Conservation (phyloP, 2,113 vertebrate genomes). For the Heptranchias perlo region DNA sequence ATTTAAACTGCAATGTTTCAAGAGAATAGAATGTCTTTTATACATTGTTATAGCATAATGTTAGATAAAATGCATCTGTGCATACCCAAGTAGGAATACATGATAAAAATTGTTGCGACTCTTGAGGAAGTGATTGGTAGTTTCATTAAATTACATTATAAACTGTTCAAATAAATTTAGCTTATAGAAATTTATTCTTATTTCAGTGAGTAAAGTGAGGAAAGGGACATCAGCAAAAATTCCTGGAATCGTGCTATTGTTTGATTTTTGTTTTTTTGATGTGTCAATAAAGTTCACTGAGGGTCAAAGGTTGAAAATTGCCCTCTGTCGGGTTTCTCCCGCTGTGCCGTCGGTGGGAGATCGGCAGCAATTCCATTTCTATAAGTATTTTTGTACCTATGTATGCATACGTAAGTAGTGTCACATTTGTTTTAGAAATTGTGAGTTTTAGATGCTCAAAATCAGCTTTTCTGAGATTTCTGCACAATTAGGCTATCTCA, state of each 20-base stretch:
- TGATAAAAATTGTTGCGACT: background rate
- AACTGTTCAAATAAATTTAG: background rate
- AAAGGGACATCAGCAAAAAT: background rate
- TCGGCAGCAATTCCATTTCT: background rate
- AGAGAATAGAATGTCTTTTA: background rate
- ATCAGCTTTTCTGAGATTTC: background rate
- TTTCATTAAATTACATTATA: background rate
- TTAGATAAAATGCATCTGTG: background rate
- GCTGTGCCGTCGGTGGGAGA: background rate
- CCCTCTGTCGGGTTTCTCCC: background rate
- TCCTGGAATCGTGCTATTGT: background rate
- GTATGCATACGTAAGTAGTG: background rate
- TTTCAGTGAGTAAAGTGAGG: background rate
- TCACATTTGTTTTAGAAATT: background rate
- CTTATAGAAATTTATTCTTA: background rate
- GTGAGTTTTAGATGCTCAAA: background rate
- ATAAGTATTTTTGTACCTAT: background rate
- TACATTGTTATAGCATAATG: background rate
- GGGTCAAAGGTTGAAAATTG: background rate
- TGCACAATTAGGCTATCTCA: background rate
- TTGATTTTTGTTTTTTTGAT: slow-evolving; percentile 1
- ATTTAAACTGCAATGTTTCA: slow-evolving; percentile 13
- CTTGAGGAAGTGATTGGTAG: background rate
- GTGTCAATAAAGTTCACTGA: background rate
- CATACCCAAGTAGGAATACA: background rate